Evolutionary conservation across 2,888 invertebrate genomes (phyloP).

Genomic region (Stegana nigrithorax): DNA sequence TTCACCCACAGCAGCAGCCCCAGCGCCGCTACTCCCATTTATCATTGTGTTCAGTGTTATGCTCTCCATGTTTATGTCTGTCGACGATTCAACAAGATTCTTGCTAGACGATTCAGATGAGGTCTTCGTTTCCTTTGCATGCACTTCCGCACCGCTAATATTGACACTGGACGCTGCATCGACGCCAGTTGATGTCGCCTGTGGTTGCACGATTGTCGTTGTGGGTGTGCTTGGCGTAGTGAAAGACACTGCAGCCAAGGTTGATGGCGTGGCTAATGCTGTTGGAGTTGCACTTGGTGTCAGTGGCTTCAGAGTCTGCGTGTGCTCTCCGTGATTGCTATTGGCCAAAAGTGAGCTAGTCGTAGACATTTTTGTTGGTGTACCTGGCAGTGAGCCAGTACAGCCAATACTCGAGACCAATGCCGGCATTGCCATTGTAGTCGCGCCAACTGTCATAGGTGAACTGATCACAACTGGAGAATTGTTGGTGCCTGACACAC

Average conservation of each 20-base stretch:
- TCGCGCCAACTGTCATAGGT: conserved; percentile 17
- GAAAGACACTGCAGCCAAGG: conserved; percentile 14
- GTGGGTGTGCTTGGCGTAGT: conserved; percentile 5
- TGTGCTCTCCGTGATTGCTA: conserved; percentile 9
- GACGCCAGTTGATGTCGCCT: conserved; percentile 27
- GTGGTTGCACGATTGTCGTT: conserved; percentile 31
- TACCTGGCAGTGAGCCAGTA: conserved; percentile 42
- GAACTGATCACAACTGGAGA: conserved; percentile 37
- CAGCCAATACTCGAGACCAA: conserved; percentile 29
- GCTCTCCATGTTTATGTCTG: conserved; percentile 19
- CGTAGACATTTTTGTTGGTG: conserved; percentile 47
- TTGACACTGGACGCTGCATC: conserved; percentile 39
- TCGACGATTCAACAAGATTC: conserved; percentile 24
- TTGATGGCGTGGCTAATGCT: too few species aligned
- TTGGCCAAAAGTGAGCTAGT: background rate
- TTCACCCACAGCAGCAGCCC: background rate
- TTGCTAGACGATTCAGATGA: too few species aligned
- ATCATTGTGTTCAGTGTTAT: conserved; percentile 11
- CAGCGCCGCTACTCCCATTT: background rate
- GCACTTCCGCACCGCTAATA: conserved; percentile 35
- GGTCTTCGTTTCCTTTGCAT: too few species aligned
- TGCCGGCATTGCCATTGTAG: background rate
- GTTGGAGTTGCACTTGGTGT: conserved; percentile 20
- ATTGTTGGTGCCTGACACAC: conserved; percentile 34
- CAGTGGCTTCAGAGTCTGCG: conserved; percentile 20